Conservation (phyloP, 2,797 vertebrate genomes). For the Leptoclinus maculatus region DNA sequence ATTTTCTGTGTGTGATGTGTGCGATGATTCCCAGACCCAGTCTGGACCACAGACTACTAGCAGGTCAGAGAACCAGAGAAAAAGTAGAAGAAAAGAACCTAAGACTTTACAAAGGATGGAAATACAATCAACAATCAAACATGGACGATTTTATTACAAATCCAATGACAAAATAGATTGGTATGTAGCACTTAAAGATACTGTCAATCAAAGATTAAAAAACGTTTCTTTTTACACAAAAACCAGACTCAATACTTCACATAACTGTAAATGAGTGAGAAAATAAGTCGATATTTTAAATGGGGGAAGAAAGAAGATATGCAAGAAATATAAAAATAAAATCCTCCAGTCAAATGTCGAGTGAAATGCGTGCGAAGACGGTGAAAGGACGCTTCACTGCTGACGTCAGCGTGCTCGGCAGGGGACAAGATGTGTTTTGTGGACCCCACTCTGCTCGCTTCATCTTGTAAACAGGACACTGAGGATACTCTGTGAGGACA, state of each 20-base stretch:
- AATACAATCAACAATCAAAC: conserved; percentile 39
- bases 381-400: conserved; percentile 7
- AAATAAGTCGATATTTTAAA: conserved; percentile 30
- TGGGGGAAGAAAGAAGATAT: conserved; percentile 30
- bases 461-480: conserved; percentile 54
- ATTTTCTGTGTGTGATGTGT: not conserved
- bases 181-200: conserved; percentile 28
- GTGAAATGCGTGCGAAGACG: conserved; percentile 21
- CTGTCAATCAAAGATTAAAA: conserved; percentile 24
- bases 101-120: conserved; percentile 56
- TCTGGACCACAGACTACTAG: not conserved
- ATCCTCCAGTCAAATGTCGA: conserved; percentile 40
- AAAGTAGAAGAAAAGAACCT: not conserved
- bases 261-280: conserved; percentile 8
- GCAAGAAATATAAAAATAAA: conserved; percentile 58
- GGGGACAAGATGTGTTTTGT: not conserved
- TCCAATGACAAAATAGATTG: conserved; percentile 35
- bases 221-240: not conserved
- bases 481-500: conserved; percentile 25
- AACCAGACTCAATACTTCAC: conserved; percentile 4
- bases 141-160: conserved; percentile 47
- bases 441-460: conserved; percentile 14
- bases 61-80: conserved; percentile 35
- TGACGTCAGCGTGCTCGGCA: not conserved
- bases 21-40: not conserved